Percentiles rank a stretch among this genome's conserved stretches.
Conservation (phyloP, 2,888 invertebrate genomes). For the Digitonthophagus gazella region DNA sequence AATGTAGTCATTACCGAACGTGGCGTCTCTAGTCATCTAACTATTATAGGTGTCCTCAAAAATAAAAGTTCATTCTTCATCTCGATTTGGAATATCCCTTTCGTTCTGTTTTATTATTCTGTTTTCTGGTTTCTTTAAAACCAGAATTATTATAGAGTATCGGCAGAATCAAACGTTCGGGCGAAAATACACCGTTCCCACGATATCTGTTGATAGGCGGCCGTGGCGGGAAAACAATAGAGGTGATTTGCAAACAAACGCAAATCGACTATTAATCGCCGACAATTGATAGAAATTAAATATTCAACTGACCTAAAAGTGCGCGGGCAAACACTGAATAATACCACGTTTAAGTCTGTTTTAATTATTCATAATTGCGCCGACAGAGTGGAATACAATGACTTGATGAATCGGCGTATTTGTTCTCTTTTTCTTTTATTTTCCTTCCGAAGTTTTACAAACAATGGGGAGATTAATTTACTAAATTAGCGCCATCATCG, state of each 20-base stretch:
- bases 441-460: neutral
- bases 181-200: no score
- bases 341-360: constrained; percentile 4
- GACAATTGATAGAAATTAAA: constrained; percentile 14
- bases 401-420: constrained; percentile 10
- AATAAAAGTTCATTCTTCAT: no score
- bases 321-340: constrained; percentile 10
- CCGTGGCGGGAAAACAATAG: neutral
- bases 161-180: no score
- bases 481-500: constrained; percentile 8
- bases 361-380: constrained; percentile 16
- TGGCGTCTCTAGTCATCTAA: no score
- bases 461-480: constrained; percentile 12
- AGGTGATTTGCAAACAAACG: constrained; percentile 10
- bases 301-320: constrained; percentile 9
- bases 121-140: no score
- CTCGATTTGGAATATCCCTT: no score
- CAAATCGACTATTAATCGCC: constrained; percentile 13
- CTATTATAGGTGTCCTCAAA: no score
- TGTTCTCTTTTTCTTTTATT: constrained; percentile 5
- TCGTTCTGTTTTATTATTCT: no score
- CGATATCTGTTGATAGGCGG: neutral
- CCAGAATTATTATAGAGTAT: no score
- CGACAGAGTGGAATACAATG: constrained; percentile 11
- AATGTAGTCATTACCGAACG: constrained; percentile 16